phyloP scores from a whole-genome alignment of 2,888 invertebrate species.

The Tromatobia lineatoria region DNA sequence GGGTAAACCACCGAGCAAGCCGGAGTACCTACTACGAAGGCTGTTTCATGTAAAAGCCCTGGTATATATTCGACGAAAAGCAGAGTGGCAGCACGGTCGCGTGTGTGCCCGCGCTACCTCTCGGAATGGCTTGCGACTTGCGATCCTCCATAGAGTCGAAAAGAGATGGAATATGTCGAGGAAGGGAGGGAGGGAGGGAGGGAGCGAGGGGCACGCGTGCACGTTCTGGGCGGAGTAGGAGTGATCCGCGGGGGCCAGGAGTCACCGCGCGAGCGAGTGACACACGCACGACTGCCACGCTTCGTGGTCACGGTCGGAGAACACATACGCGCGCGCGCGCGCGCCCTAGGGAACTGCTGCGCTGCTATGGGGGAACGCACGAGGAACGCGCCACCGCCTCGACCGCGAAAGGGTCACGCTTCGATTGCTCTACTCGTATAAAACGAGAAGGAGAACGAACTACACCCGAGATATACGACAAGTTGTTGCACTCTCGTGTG shows the following conservation, averaged over 20 bases:
- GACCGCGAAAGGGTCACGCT: constrained; percentile 79
- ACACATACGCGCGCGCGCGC: constrained; percentile 67
- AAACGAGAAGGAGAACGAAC: constrained; percentile 52
- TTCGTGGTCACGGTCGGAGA: constrained; percentile 84
- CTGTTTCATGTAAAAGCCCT: neutral
- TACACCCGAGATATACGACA: constrained; percentile 59
- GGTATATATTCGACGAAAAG: neutral
- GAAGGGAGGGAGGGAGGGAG: constrained; percentile 39
- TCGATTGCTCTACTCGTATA: constrained; percentile 76
- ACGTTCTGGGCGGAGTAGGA: constrained; percentile 83
- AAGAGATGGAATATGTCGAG: constrained; percentile 55
- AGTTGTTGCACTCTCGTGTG: constrained; percentile 66
- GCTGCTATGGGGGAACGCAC: constrained; percentile 52
- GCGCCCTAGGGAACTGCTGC: constrained; percentile 58
- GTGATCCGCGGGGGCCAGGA: constrained; percentile 79
- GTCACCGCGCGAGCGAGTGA: constrained; percentile 80
- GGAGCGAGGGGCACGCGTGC: constrained; percentile 78
- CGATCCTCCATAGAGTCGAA: constrained; percentile 25
- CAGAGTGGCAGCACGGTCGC: constrained; percentile 35
- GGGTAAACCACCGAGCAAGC: neutral
- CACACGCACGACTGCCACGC: constrained; percentile 85
- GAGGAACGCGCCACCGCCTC: constrained; percentile 72
- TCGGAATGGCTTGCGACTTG: constrained; percentile 49
- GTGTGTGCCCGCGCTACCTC: neutral
- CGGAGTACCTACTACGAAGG: constrained; percentile 7